phyloP scores from a whole-genome alignment of 2,797 vertebrate species.

The Sebastes nivosus region DNA sequence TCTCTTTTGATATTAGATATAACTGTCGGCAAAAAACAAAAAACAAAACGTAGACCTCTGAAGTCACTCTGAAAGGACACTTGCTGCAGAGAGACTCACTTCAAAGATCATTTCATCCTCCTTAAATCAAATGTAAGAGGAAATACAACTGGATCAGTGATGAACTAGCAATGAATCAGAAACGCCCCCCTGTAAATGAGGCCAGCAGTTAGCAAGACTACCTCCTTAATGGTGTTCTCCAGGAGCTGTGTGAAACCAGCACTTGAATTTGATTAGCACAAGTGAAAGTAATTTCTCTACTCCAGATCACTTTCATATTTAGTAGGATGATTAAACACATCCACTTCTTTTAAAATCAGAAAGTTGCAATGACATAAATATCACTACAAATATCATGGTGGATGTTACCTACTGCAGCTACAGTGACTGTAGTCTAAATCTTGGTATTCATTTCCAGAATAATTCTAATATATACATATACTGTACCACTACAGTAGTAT shows the following conservation, averaged over 20 bases:
- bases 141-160: constrained; percentile 22
- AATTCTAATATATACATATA: not conserved
- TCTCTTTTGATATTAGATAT: constrained; percentile 17
- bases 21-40: constrained; percentile 19
- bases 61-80: constrained; percentile 27
- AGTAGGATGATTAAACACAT: not conserved
- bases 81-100: constrained; percentile 15
- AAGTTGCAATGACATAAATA: not conserved
- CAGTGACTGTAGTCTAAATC: not conserved
- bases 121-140: constrained; percentile 37
- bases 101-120: constrained; percentile 37
- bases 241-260: not conserved
- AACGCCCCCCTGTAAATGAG: not conserved
- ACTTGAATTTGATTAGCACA: constrained; percentile 18
- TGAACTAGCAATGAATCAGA: constrained; percentile 20
- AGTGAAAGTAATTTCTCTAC: not conserved
- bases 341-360: not conserved
- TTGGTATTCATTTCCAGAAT: not conserved
- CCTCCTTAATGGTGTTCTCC: not conserved
- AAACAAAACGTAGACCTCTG: not conserved
- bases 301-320: not conserved
- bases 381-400: not conserved
- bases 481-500: not conserved
- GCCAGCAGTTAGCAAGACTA: not conserved
- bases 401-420: not conserved